Base-by-base conservation (phyloP, 2,797 vertebrate genomes). In the Crenuchus spilurus region DNA sequence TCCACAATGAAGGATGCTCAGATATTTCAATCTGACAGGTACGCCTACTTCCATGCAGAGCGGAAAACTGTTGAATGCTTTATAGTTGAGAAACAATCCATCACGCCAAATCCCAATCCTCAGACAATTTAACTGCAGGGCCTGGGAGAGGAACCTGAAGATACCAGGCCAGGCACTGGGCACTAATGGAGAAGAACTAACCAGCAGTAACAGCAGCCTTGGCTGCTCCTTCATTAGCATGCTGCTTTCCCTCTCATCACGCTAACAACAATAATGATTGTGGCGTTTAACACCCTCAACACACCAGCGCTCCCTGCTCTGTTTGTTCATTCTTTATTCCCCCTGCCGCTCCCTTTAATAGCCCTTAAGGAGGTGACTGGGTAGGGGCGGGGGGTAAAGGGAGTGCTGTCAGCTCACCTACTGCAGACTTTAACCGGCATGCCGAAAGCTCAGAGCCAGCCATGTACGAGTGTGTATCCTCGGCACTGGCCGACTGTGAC, bases 251-350 rank as follows among this genome's bases (percentile, higher is more conserved):
- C 81, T 80, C 82, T 55, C 80, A 86, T 82, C 86, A 84, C 77
- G 81, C 75, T 81, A 86, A 88, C 84, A 84, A 88, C 83, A 87
- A 87, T 88, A 87, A 88, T 88, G 85, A 92, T 87, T 82, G 88
- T 84, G 88, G 87, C 84, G 85, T 88, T 88, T 89, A 90, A 91
- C 88, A 84, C 87, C 76, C 80, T 86, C 77, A 74, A 78, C 64
- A 79, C 84, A 84, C 79, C 75, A 46, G 76, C 72, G 78, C 83
- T 14, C 70, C 78, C 70, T 57, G 74, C 72, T 76, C 78, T 85
- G 81, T 87, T 89, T 88, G 85, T 85, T 85, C 78, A 77, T 37
- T 80, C 79, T 82, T 84, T 83, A 77, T 79, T 80, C 80, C 80
- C 70, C 77, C 76, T 82, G 72, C 82, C 74, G 57, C 86, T 84